Conservation (phyloP, 64 coral and sea anemone genomes). For the Actinia equina region DNA sequence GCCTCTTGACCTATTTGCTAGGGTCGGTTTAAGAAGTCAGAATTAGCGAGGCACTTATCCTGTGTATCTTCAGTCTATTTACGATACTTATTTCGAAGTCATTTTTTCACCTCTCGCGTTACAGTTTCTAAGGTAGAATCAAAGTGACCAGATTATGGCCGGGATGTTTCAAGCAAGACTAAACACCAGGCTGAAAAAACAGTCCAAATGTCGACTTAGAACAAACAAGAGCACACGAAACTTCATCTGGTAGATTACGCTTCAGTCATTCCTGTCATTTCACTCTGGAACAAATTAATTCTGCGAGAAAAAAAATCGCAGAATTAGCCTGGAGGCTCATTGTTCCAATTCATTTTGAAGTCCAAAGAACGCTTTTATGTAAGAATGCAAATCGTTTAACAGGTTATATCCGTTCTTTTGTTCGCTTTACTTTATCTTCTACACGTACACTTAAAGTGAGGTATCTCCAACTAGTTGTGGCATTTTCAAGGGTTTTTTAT, state of each 20-base stretch:
- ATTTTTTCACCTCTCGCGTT: not conserved
- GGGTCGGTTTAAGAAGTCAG: not conserved
- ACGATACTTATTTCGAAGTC: not conserved
- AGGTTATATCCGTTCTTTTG: not conserved
- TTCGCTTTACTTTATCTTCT: not conserved
- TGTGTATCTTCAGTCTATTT: not conserved
- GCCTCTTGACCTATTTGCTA: not conserved
- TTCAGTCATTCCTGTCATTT: not conserved
- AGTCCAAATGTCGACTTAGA: not conserved
- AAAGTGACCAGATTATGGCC: not conserved
- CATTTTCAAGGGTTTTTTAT: no score
- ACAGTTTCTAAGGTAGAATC: not conserved
- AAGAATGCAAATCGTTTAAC: not conserved
- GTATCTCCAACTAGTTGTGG: not conserved
- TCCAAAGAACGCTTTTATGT: not conserved
- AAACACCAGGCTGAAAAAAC: not conserved
- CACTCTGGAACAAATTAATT: not conserved
- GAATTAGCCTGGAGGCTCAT: not conserved
- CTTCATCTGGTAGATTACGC: not conserved
- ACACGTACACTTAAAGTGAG: not conserved
- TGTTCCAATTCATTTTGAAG: not conserved
- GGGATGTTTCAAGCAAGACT: not conserved
- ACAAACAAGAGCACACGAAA: constrained; percentile 18
- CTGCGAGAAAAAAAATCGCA: not conserved
- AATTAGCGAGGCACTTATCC: not conserved